These are phyloP conservation scores for Cyclopterus lumpus DNA, from an alignment of 2,797 vertebrate species.

Conservation along the genomic window DNA sequence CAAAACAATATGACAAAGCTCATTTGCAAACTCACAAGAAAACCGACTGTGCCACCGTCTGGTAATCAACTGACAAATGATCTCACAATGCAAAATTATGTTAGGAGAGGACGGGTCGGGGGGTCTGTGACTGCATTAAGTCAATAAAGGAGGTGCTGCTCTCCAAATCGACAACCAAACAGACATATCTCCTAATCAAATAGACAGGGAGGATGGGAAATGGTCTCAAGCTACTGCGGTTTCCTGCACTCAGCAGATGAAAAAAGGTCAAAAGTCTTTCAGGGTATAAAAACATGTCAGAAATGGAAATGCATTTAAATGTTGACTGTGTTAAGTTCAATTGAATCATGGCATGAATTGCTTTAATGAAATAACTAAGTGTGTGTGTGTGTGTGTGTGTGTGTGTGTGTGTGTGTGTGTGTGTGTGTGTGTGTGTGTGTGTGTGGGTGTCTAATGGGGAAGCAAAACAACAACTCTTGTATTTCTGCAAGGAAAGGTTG, in stretches of 20 bases:
- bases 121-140: slow-evolving; percentile 53
- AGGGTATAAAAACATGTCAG: slow-evolving; percentile 14
- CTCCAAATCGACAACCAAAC: slow-evolving; percentile 70
- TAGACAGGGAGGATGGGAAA: slow-evolving; percentile 40
- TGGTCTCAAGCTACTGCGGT: slow-evolving; percentile 14
- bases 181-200: slow-evolving; percentile 67
- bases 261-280: slow-evolving; percentile 42
- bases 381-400: not conserved
- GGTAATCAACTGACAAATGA: slow-evolving; percentile 53
- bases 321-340: slow-evolving; percentile 24
- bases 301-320: slow-evolving; percentile 29
- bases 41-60: slow-evolving; percentile 35
- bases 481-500: not conserved
- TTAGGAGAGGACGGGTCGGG: slow-evolving; percentile 25
- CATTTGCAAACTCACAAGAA: slow-evolving; percentile 31
- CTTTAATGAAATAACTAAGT: slow-evolving; percentile 9
- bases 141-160: slow-evolving; percentile 68
- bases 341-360: slow-evolving; percentile 33
- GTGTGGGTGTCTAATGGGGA: not conserved
- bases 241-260: slow-evolving; percentile 46
- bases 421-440: not conserved
- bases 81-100: slow-evolving; percentile 45
- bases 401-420: not conserved
- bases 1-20: slow-evolving; percentile 27
- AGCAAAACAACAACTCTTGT: slow-evolving; percentile 18